Evolutionary conservation across 1,140 invertebrate genomes (phyloP), one percentile per base, ranked within the genome.

Genomic region (Drosophila tani): DNA sequence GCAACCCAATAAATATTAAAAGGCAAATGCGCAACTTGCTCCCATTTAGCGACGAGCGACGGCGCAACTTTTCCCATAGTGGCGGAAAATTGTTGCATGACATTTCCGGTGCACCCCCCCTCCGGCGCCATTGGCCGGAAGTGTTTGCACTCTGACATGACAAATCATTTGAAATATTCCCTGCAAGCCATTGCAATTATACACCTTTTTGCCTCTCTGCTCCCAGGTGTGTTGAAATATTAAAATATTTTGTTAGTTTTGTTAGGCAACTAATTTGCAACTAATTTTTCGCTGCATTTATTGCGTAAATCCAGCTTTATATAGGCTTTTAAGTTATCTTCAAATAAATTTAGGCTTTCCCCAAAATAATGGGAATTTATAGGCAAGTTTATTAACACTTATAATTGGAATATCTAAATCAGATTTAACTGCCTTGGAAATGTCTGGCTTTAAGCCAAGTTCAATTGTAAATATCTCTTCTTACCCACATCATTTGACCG

Each of bases 1-100:
- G 81, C 77, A 82, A 90, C 85, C 78, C 85, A 82, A 88, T 88
- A 88, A 88, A 88, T 88, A 88, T 88, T 88, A 81, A 90, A 88
- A 90, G 77, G 81, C 74, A 83, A 73, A 66, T 60, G 82, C 27
- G 49, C 38, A 80, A 64, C 70, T 59, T 73, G 81, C 50, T 73
- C 9, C 53, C 75, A 75, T 70, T 82, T 71, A 66, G 50, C 21
- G 21, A 15, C 19, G 15, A 49, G 43, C 17, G 5, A 24, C 65
- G 45, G 60, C 60, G 24, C 24, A 69, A 73, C 67, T 71, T 73
- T 73, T 73, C 35, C 24, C 67, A 73, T 71, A 73, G 67, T 70
- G 45, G 56, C 41, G 57, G 64, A 46, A 78, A 78, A 79, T 77
- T 67, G 74, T 74, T 74, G 55, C 55, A 56, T 60, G 74, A 46